Base-by-base conservation (phyloP, 2,113 vertebrate species). In the Engystomops pustulosus region DNA sequence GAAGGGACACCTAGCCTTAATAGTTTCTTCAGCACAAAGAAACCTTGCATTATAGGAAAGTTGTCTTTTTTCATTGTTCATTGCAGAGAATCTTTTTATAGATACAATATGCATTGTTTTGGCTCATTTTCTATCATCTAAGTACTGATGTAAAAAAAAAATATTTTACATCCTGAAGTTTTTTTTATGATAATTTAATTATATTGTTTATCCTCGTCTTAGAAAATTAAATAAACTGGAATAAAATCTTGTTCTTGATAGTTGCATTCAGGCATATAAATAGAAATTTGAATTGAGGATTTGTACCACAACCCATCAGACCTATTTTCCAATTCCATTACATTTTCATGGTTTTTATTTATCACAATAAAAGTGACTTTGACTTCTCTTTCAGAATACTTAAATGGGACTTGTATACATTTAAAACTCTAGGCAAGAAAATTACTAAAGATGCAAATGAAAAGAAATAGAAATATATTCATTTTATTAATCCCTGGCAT, bases 281-380 rank as follows among this genome's bases (percentile, higher is more conserved):
- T 18, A 51, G 17, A 32, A 49, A 49, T 27, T 23, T 25, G 18
- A 51, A 51, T 32, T 51, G 8, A 49, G 14, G 15, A 32, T 34
- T 53, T 53, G n/a, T 76, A 76, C 34, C 20, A 53, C 25, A 76
- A 76, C 8, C 32, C 45, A 76, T 51, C 71, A 32, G 17, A 51
- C 47, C 27, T n/a, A 32, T 34, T 53, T 51, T 15, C 30, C 17
- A 17, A 11, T 51, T 34, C 15, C 47, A 30, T 47, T 51, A 32
- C 7, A 32, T 76, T n/a, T n/a, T 34, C 27, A 53, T 53, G 8
- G 45, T 27, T 32, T 76, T 76, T 53, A 76, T 76, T 76, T 76
- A 32, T 76, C 47, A 76, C 47, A 76, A n/a, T 76, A 45, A 51
- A 53, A 76, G 27, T 12, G 47, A 70, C 34, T 41, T 41, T 23